Evolutionary conservation across 2,113 vertebrate genomes (phyloP), one percentile per base, ranked within the genome.

Genomic region (Dissostichus mawsoni): DNA sequence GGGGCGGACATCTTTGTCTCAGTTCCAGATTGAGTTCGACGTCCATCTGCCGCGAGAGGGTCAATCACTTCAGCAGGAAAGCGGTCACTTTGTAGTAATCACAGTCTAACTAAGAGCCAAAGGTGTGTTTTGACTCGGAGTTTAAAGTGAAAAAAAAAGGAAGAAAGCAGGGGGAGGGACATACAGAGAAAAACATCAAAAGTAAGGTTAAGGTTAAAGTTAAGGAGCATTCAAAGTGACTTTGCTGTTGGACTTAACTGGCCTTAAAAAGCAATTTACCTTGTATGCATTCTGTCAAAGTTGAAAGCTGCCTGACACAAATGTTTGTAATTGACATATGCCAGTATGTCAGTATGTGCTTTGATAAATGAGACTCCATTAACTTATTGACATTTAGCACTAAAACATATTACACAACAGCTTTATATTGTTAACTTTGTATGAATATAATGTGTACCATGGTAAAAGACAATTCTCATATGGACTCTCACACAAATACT

Each of bases 11-110:
- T 81, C 79, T 74, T 72, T 63, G 51, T 81, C 80, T 76, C 66
- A 63, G 10, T 51, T 65, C 44, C 62, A 77, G 65, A 87, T 78
- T 84, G 83, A 44, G 76, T 68, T 75, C 29, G 65, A 72, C 47
- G 23, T 68, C 68, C 68, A 62, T 81, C 76, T 74, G 69, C 52
- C 61, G 59, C 55, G 50, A 20, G 53, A 64, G 76, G 55, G 57
- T 14, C 68, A 63, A 23, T 62, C 67, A 13, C 20, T 14, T 25
- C 4, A n/a, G 23, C 29, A 48, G n/a, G n/a, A 66, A 33, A 61
- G 23, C 5, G 5, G 50, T 25, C 58, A 56, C 33, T 78, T 78
- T 71, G 44, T 45, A 69, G 57, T 23, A 17, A 44, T 56, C 36
- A 16, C 29, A 33, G 23, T 18, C 47, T 14, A 13, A 50, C 13